A percentile compares a stretch with the other conserved stretches of the same genome.
These are phyloP conservation scores for Acanthisitta chloris DNA, from an alignment of 2,113 vertebrate genomes.

Conservation along the genomic window DNA sequence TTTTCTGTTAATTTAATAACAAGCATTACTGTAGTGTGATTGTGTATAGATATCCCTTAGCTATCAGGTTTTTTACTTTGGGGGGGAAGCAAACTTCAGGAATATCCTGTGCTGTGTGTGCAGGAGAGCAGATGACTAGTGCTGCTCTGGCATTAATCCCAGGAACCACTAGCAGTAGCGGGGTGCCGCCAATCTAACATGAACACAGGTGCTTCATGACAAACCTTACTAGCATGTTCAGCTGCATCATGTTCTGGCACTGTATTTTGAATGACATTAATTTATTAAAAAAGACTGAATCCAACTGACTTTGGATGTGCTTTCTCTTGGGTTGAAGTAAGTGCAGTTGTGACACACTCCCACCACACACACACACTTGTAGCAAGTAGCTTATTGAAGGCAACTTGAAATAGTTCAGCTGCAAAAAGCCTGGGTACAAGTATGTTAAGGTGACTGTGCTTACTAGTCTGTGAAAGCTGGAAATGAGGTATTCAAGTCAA, in stretches of 20 bases:
- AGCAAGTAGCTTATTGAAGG: neutral
- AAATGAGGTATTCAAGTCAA: neutral
- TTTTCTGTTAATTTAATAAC: constrained; percentile 92
- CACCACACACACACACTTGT: accelerated
- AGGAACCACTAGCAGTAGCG: constrained; percentile 89
- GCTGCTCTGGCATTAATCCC: constrained; percentile 83
- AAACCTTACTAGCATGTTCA: constrained; percentile 92
- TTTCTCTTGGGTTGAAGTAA: neutral
- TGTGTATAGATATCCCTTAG: constrained; percentile 84
- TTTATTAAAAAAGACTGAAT: constrained; percentile 94
- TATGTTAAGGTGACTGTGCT: neutral
- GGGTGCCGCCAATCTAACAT: constrained; percentile 76
- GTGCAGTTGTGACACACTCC: neutral
- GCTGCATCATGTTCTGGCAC: constrained; percentile 98
- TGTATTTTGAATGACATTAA: constrained; percentile 99
- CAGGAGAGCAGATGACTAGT: constrained; percentile 78
- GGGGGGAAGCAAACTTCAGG: constrained; percentile 76
- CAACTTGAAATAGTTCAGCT: neutral
- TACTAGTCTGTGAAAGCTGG: neutral
- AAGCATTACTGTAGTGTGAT: constrained; percentile 96
- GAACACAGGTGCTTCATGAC: constrained; percentile 95
- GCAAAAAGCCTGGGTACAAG: neutral
- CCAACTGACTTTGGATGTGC: neutral
- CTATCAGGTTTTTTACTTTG: constrained; percentile 70
- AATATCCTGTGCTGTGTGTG: constrained; percentile 79